Evolutionary conservation across 2,888 invertebrate genomes (phyloP), one percentile per base, ranked within the genome.

Genomic region (Xanthia togata): DNA sequence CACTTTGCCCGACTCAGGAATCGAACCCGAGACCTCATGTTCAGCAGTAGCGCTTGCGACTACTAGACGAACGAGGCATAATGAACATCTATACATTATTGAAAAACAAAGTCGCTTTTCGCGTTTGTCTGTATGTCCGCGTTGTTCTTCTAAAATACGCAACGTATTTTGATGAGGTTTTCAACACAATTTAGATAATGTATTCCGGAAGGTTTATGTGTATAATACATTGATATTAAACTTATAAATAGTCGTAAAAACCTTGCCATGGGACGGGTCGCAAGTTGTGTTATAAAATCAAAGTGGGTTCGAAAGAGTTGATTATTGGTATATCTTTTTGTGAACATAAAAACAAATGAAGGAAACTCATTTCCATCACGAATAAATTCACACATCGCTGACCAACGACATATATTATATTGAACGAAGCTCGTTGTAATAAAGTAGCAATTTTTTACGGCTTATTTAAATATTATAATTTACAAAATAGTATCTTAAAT

Each of bases 381-480:
- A 80, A 50, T 57, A 73, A 68, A 82, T 64, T 65, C 74, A 71
- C 79, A 78, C 47, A 17, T 62, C 60, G 72, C 79, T 67, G 17
- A n/a, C n/a, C 31, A 67, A 72, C 35, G n/a, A 67, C 31, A 65
- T 9, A 68, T 38, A 73, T 60, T 9, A 68, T 38, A 73, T 60
- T 60, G 31, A 47, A 6, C 20, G 9, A 63, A 47, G 6, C 20
- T 60, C 41, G 38, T 65, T 64, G 47, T 67, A 64, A 59, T 23
- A 59, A 70, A 70, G 67, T 35, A 35, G 47, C n/a, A 12, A 76
- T 73, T 74, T 73, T 81, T 76, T 71, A 83, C 20, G 41, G 50
- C 57, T 80, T 83, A 84, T 77, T 74, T 14, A 74, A 84, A 83
- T 64, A 57, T 74, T 62, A 70, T 44, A 73, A 72, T 69, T 74